Conservation (phyloP, 2,888 invertebrate genomes). For the Phorcus lineatus region DNA sequence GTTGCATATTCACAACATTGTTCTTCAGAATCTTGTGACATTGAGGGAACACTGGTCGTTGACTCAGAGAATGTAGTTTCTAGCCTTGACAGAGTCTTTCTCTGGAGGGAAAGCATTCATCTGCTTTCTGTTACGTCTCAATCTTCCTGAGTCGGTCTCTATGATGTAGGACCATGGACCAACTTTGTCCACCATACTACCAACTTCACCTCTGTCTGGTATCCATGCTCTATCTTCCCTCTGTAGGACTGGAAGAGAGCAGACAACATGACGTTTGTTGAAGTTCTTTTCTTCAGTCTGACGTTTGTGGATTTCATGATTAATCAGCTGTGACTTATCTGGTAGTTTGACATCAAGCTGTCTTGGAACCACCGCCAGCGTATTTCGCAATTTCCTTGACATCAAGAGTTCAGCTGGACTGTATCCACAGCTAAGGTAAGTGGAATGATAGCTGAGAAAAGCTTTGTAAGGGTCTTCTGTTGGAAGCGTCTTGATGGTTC, state of each 20-base stretch:
- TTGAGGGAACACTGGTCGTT: too few species aligned
- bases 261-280: neutral
- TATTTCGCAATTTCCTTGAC: neutral
- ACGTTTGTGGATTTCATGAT: neutral
- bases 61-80: too few species aligned
- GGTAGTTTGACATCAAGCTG: neutral
- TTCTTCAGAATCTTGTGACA: too few species aligned
- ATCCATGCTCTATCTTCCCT: neutral
- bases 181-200: neutral
- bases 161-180: neutral
- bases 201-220: neutral
- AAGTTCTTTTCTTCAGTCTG: neutral
- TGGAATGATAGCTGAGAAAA: too few species aligned
- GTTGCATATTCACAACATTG: too few species aligned
- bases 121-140: too few species aligned
- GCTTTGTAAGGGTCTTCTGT: too few species aligned
- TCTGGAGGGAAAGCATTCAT: too few species aligned
- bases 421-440: too few species aligned
- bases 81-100: too few species aligned
- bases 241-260: neutral
- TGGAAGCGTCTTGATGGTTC: too few species aligned
- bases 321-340: neutral
- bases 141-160: neutral
- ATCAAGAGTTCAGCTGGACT: too few species aligned
- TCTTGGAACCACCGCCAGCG: neutral